These are phyloP conservation scores for Rhagologus leucostigma DNA, from an alignment of 2,113 vertebrate species.

Conservation along the genomic window DNA sequence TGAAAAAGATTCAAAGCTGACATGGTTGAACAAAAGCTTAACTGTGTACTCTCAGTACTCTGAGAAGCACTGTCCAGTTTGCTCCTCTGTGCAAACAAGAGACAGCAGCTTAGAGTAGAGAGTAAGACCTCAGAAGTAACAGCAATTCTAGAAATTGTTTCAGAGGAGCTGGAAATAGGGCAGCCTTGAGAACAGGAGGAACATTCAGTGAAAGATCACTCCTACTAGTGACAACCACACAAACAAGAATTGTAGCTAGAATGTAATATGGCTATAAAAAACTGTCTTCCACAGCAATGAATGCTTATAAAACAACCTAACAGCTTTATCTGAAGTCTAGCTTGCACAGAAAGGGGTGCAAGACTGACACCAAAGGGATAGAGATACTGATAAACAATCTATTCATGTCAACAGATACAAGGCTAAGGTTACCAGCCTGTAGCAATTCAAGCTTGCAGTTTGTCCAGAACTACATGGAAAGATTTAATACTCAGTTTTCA, in stretches of 20 bases:
- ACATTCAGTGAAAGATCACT: background rate
- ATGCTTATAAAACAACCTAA: background rate
- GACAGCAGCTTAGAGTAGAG: background rate
- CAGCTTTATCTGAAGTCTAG: background rate
- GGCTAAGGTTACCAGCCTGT: background rate
- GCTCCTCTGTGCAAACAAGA: background rate
- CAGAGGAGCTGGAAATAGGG: background rate
- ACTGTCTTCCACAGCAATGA: background rate
- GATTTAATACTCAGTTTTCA: background rate
- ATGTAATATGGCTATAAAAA: background rate
- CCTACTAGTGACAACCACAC: background rate
- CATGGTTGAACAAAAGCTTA: background rate
- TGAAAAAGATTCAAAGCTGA: background rate
- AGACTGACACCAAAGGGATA: background rate
- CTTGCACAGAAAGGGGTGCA: background rate
- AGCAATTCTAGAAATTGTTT: background rate
- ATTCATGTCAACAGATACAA: background rate
- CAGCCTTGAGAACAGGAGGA: background rate
- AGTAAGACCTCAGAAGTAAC: background rate
- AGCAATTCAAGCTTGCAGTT: background rate
- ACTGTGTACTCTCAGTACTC: background rate
- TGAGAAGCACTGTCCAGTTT: background rate
- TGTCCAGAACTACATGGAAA: background rate
- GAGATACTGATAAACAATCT: background rate
- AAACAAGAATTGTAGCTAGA: background rate